A percentile compares a stretch with the other conserved stretches of the same genome.
Conservation (phyloP, 2,888 invertebrate species). For the Stenurella melanura region DNA sequence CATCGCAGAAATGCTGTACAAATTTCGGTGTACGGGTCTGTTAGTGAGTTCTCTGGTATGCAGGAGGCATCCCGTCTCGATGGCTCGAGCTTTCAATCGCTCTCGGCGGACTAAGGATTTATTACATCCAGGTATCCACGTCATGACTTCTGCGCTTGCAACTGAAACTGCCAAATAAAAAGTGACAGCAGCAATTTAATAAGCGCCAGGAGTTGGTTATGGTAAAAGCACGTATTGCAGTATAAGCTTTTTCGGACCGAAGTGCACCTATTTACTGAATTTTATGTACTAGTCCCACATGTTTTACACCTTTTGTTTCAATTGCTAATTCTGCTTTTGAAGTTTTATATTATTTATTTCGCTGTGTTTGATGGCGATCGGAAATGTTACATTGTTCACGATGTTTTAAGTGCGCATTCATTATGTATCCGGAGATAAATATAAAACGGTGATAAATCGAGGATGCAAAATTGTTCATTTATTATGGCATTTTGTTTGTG, state of each 20-base stretch:
- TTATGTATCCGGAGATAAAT: not conserved
- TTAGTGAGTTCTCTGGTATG: constrained; percentile 54
- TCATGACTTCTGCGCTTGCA: constrained; percentile 57
- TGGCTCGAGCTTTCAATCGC: constrained; percentile 64
- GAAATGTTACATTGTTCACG: not conserved
- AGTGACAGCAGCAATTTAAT: constrained; percentile 65
- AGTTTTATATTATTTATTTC: not conserved
- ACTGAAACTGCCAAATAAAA: constrained; percentile 60
- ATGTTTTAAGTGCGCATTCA: not conserved
- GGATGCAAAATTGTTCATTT: not conserved
- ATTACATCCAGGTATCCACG: constrained; percentile 60
- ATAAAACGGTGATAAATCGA: not conserved
- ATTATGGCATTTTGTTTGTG: not conserved
- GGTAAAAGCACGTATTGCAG: constrained; percentile 60
- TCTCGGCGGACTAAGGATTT: constrained; percentile 56
- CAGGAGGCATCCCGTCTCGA: constrained; percentile 58
- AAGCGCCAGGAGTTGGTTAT: constrained; percentile 59
- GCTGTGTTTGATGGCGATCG: not conserved
- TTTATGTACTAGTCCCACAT: not conserved
- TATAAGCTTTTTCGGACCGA: constrained; percentile 56
- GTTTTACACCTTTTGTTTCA: constrained; percentile 7
- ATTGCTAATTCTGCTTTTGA: not conserved
- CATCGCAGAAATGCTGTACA: constrained; percentile 27
- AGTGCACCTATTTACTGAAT: constrained; percentile 10
- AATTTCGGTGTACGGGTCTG: constrained; percentile 43